These are phyloP conservation scores for Rhopilema esculentum DNA, from an alignment of 30 jellyfish, hydroid and myxozoan species.

Conservation along the genomic window DNA sequence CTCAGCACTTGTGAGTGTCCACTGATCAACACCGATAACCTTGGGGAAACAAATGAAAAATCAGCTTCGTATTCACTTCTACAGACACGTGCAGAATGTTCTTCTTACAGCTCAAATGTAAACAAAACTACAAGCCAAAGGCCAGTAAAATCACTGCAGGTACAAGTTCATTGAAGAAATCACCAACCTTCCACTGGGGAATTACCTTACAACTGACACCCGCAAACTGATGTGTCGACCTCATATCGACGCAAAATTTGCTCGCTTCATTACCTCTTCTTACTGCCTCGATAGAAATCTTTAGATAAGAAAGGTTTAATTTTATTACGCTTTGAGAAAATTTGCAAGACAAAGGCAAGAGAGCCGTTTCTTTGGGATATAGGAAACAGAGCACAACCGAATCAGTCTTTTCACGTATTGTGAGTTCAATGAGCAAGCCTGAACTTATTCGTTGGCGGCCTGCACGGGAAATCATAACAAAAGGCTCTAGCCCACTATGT, in stretches of 20 bases:
- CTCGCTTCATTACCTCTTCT: conserved; percentile 30
- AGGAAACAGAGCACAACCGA: conserved; percentile 21
- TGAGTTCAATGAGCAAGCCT: not conserved
- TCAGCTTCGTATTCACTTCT: not conserved
- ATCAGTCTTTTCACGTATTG: not conserved
- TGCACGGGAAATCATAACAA: not conserved
- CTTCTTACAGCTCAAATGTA: not conserved
- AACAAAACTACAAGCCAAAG: conserved; percentile 45
- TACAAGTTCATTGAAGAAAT: conserved; percentile 15
- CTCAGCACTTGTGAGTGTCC: not conserved
- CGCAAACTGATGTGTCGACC: not conserved
- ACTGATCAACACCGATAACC: not conserved
- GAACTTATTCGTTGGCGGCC: not conserved
- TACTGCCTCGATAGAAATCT: not conserved
- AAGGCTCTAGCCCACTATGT: not conserved
- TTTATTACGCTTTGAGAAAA: conserved; percentile 6
- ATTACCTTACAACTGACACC: conserved; percentile 5
- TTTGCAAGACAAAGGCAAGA: conserved; percentile 18
- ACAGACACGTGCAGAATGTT: not conserved
- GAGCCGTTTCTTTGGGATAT: not conserved
- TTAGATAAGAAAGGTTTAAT: conserved; percentile 14
- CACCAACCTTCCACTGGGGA: conserved; percentile 9
- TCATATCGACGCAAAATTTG: not conserved
- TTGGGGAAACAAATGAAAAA: not conserved
- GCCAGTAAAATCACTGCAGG: conserved; percentile 55